A percentile compares a stretch with the other conserved stretches of the same genome.
These are phyloP conservation scores for Ictalurus furcatus DNA, from an alignment of 2,113 vertebrate species.

Conservation along the genomic window DNA sequence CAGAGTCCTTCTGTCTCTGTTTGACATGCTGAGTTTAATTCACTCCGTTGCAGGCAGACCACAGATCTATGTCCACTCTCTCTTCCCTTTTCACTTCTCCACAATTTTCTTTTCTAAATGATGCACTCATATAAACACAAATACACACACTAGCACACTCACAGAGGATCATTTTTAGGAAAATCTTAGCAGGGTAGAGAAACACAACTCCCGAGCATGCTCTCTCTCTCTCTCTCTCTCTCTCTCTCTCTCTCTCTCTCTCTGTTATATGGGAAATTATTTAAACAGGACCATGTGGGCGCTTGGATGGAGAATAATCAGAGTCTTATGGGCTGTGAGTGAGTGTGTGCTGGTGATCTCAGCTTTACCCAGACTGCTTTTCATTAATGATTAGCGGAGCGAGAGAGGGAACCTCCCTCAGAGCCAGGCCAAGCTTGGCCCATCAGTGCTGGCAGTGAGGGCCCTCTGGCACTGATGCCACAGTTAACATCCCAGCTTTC, in stretches of 20 bases:
- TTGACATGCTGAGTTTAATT: conserved; percentile 7
- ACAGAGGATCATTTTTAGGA: conserved; percentile 56
- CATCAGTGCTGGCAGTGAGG: conserved; percentile 22
- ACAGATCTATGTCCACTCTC: conserved; percentile 18
- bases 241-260: conserved; percentile 7
- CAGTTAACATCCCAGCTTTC: conserved; percentile 20
- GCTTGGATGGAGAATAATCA: conserved; percentile 64
- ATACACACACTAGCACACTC: conserved; percentile 28
- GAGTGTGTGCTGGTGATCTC: conserved; percentile 45
- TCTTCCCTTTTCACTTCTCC: background rate
- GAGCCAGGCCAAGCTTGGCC: conserved; percentile 28
- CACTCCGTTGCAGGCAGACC: background rate
- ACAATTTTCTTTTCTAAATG: conserved; percentile 9
- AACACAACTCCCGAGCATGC: conserved; percentile 46
- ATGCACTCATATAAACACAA: conserved; percentile 14
- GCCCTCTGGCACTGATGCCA: conserved; percentile 42
- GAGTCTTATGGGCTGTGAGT: conserved; percentile 62
- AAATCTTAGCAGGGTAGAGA: conserved; percentile 55
- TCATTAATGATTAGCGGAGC: conserved; percentile 57
- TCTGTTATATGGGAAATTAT: conserved; percentile 57
- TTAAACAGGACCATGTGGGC: conserved; percentile 72
- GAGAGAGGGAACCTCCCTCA: conserved; percentile 33
- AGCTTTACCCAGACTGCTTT: conserved; percentile 56
- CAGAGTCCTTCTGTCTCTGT: background rate
- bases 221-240: conserved; percentile 15